phyloP scores from a whole-genome alignment of 2,113 vertebrate genomes.

The Leucosticte australis region DNA sequence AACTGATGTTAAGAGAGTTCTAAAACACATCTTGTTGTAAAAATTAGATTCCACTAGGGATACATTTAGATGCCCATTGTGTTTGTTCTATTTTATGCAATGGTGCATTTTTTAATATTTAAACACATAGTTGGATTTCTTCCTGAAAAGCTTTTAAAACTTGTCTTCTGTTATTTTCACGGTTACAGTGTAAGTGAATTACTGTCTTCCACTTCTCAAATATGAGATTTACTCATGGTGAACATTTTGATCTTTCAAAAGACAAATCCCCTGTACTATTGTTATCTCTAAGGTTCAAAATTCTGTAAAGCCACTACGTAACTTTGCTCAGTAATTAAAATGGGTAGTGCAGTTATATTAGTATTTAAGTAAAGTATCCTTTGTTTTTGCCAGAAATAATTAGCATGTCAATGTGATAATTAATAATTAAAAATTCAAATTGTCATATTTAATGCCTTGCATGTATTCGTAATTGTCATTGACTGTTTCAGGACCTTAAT shows the following conservation, averaged over 20 bases:
- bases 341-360: neutral
- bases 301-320: neutral
- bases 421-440: conserved; percentile 5
- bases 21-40: neutral
- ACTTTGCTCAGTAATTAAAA: neutral
- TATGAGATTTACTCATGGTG: neutral
- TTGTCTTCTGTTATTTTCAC: neutral
- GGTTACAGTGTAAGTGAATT: neutral
- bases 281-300: neutral
- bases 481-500: neutral
- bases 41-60: neutral
- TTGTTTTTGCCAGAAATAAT: neutral
- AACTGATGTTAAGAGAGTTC: neutral
- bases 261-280: neutral
- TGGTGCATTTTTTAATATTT: neutral
- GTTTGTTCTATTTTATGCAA: neutral
- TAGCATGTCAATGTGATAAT: neutral
- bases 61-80: neutral
- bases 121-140: neutral
- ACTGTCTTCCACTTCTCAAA: neutral
- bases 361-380: neutral
- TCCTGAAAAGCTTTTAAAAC: neutral
- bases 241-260: neutral
- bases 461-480: conserved; percentile 6
- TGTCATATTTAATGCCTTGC: neutral